Percentiles rank a stretch among this genome's conserved stretches.
These are phyloP conservation scores for Phalloptychus januarius DNA, from an alignment of 2,797 vertebrate genomes.

Conservation along the genomic window DNA sequence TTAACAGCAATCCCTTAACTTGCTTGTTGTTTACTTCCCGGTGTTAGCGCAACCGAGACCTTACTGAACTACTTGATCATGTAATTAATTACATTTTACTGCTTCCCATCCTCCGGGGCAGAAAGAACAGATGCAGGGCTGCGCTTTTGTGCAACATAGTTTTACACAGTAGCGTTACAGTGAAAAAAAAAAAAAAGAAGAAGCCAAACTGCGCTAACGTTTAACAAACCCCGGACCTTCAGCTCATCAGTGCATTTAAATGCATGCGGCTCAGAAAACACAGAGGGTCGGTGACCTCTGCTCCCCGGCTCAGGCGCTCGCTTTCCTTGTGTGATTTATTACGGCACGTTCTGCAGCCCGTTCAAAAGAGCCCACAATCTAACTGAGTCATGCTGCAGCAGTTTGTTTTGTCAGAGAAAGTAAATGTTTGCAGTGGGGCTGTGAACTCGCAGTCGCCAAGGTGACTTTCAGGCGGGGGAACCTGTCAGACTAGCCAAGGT, in stretches of 20 bases:
- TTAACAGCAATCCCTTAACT: conserved; percentile 58
- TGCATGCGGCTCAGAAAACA: conserved; percentile 53
- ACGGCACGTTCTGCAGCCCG: conserved; percentile 30
- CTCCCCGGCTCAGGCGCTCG: conserved; percentile 29
- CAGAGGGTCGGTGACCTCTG: conserved; percentile 61
- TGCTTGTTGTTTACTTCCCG: conserved; percentile 48
- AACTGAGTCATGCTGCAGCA: conserved; percentile 73
- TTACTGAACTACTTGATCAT: conserved; percentile 41
- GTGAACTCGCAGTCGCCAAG: conserved; percentile 66
- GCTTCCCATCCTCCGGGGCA: conserved; percentile 35
- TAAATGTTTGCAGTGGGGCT: conserved; percentile 53
- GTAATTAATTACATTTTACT: conserved; percentile 61
- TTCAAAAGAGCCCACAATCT: conserved; percentile 43
- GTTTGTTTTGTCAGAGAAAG: conserved; percentile 59
- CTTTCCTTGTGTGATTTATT: conserved; percentile 62
- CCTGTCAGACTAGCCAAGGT: conserved; percentile 60
- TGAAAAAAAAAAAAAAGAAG: not conserved
- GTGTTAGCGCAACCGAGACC: conserved; percentile 37
- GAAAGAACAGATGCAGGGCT: conserved; percentile 46
- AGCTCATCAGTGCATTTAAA: conserved; percentile 59
- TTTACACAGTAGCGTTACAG: conserved; percentile 5
- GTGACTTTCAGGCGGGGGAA: conserved; percentile 65
- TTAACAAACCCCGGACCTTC: conserved; percentile 20
- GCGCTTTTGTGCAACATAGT: conserved; percentile 22
- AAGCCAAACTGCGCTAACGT: conserved; percentile 28